Evolutionary conservation across 2,113 vertebrate genomes (phyloP), one percentile per base, ranked within the genome.

Genomic region (Himantopus leucocephalus): DNA sequence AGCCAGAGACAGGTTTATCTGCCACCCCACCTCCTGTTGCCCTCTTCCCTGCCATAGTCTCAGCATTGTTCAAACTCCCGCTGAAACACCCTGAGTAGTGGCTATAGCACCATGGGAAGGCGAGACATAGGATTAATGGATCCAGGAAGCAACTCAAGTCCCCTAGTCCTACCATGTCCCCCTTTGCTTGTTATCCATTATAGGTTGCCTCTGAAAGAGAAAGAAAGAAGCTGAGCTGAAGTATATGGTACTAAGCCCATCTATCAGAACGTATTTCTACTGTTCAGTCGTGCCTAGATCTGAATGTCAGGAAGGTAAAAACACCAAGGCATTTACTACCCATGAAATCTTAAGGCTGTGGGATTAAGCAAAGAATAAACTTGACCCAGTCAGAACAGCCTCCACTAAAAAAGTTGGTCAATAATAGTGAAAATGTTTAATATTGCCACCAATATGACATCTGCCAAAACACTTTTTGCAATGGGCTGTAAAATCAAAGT

Each of bases 21-120:
- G 41, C 22, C 22, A 35, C 6, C 3, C 10, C 32, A 55, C 76
- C 26, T 74, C 35, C 43, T 7, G 1, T 50, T 35, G 14, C 16
- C 7, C 21, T 55, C 32, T 66, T 64, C 21, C 16, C 15, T 83
- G n/a, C 43, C 18, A 24, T 5, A 27, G 16, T 7, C 9, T 80
- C 3, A 0, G 2, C 34, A 4, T 27, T 2, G 0, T 58, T 62
- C 6, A 0, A 53, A 41, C 20, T 22, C 39, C n/a, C 11, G 41
- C 32, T 10, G 19, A 64, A 90, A 71, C 10, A 24, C 14, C 5
- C 7, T 15, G 12, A 14, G 8, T 32, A 37, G 29, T 16, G 32
- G 10, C 58, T 59, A 7, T 30, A 67, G 26, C 2, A 1, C 10
- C 1, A 0, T 12, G 10, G 18, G 24, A 92, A 60, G 19, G 14